Conservation (phyloP, 2,113 vertebrate species). For the Anhinga rufa region DNA sequence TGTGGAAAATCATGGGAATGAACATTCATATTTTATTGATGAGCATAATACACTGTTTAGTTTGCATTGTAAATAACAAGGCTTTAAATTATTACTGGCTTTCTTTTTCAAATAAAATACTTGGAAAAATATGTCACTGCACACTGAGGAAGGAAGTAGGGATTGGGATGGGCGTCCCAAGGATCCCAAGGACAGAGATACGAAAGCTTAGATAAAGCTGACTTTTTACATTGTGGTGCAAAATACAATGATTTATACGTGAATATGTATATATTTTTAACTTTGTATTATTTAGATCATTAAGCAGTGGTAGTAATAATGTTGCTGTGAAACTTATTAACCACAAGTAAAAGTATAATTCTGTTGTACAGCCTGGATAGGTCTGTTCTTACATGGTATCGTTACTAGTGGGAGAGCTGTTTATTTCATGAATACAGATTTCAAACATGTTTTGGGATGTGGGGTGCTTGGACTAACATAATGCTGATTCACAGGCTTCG, state of each 20-base stretch:
- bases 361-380: not conserved
- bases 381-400: not conserved
- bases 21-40: constrained; percentile 59
- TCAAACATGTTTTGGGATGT: not conserved
- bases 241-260: too few relatives aligned
- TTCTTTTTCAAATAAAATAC: constrained; percentile 15
- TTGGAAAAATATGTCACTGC: not conserved
- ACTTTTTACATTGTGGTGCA: not conserved
- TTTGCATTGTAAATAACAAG: constrained; percentile 26
- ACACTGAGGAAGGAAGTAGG: not conserved
- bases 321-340: not conserved
- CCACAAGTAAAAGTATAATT: not conserved
- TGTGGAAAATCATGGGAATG: not conserved
- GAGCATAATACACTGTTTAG: not conserved
- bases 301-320: not conserved
- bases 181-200: not conserved
- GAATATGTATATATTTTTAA: not conserved
- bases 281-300: not conserved
- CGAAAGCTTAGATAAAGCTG: not conserved
- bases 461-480: not conserved
- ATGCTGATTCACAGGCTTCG: not conserved
- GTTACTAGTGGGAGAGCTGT: not conserved
- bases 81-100: constrained; percentile 13
- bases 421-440: not conserved
- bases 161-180: not conserved